Conservation (phyloP, 2,888 invertebrate genomes). For the Danaus chrysippus region DNA sequence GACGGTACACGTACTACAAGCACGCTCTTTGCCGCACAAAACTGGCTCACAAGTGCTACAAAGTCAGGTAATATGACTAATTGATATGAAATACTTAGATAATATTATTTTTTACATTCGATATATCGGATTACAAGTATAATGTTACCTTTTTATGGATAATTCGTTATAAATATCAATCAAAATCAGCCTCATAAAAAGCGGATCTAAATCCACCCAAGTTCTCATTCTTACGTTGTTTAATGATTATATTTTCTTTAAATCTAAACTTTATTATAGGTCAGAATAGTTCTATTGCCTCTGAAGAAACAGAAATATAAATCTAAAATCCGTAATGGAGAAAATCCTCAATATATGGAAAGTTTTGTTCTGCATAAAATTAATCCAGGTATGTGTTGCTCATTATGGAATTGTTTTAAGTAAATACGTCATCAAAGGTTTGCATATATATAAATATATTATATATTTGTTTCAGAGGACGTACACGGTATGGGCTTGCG, state of each 20-base stretch:
- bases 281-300: slow-evolving; percentile 92
- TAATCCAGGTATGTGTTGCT: slow-evolving; percentile 82
- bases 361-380: slow-evolving; percentile 94
- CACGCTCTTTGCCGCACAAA: slow-evolving; percentile 84
- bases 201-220: too few relatives aligned
- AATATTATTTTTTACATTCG: too few relatives aligned
- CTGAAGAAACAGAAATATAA: slow-evolving; percentile 96
- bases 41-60: slow-evolving; percentile 67
- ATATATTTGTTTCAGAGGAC: slow-evolving; percentile 81
- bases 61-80: slow-evolving; percentile 52
- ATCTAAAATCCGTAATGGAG: slow-evolving; percentile 94
- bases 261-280: slow-evolving; percentile 70
- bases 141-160: too few relatives aligned
- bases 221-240: too few relatives aligned
- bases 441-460: slow-evolving; percentile 3
- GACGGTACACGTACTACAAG: slow-evolving; percentile 95
- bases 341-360: slow-evolving; percentile 95
- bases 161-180: too few relatives aligned
- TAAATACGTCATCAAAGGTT: neutral
- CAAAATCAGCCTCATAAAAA: too few relatives aligned
- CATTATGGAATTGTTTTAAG: neutral
- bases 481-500: slow-evolving; percentile 95
- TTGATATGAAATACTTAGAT: neutral
- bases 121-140: too few relatives aligned
- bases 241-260: too few relatives aligned